Evolutionary conservation across 92 coral and sea anemone genomes (phyloP), one percentile per base, ranked within the genome.

Genomic region (Pocillopora grandis): DNA sequence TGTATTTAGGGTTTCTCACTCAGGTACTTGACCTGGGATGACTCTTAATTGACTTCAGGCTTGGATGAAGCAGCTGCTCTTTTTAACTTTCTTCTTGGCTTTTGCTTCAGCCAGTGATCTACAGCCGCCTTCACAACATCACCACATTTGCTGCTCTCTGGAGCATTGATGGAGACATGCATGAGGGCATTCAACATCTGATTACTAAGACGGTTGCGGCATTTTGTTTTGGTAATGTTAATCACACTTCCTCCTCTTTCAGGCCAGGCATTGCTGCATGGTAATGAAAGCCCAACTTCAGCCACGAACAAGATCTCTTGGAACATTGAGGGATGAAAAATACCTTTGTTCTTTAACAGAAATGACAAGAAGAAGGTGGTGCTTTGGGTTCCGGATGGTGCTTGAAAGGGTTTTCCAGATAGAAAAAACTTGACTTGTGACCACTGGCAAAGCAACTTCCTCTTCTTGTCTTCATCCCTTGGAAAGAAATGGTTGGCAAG

Each of bases 381-480:
- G 83, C 83, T 66, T 6, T 79, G 56, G 36, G 12, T 79, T 79
- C 36, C 65, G 66, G 83, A 36, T 65, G 73, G 83, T 18, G 66
- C 33, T 79, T 79, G 63, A 18, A 79, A 21, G 15, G 64, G 64
- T 21, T 36, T 79, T 64, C 75, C 83, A 79, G 83, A 79, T 33
- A 79, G 83, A 55, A 79, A 79, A 5, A 64, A 64, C 72, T 78
- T 48, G 58, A 78, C 82, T 49, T 21, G 82, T 0, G 82, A 64
- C 82, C 82, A 78, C 82, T 78, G 82, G 82, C 73, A 65, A 78
- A 78, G 82, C 82, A 78, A 78, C 49, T 65, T 78, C 10, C 33
- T 65, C 35, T 17, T 78, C 62, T 78, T 42, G 31, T 63, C 82
- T 48, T 78, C 82, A 78, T 78, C 63, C 0, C 73, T n/a, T 48